Base-by-base conservation (phyloP, 2,113 vertebrate species). In the Turnix velox region DNA sequence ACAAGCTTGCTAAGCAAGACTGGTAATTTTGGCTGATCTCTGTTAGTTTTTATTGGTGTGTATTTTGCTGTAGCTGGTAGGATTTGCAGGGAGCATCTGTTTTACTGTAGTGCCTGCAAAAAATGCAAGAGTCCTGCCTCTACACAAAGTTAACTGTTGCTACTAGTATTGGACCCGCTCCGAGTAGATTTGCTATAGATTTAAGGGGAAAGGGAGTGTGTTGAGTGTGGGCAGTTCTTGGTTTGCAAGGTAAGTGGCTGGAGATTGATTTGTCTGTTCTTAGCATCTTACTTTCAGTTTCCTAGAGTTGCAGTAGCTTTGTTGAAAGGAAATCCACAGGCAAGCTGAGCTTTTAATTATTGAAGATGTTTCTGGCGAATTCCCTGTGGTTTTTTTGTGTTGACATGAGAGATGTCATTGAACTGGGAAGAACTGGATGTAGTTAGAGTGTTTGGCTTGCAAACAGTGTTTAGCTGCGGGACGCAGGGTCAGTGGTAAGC, bases 291-390 rank as follows among this genome's bases (percentile, higher is more conserved):
- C 46, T 49, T 75, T 63, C 5, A 3, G 14, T 84, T 93, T 96
- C 74, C 49, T 85, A 46, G 66, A 78, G 46, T 33, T 76, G 13
- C 15, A 2, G 45, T 61, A 25, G 58, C 30, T 92, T 91, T 79
- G 27, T 75, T 92, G 74, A 66, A 85, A 85, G 46, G 67, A 94
- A 77, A 74, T n/a, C 13, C 35, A 74, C 42, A 58, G 43, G 51
- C 59, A 80, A 55, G 61, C 71, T 71, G 59, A 93, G 51, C 51
- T 89, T 93, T 89, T 88, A 84, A 61, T 94, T 87, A 75, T 49
- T 84, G 77, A 90, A 87, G 46, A 63, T 58, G 61, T 71, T 91
- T 27, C 35, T 66, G 66, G 46, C 61, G 71, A 57, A 82, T 85
- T 95, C 67, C 37, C 39, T 69, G 43, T 31, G n/a, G 19, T 8